These are phyloP conservation scores for Triplophysa siluroides DNA, from an alignment of 2,113 vertebrate species.

Conservation along the genomic window DNA sequence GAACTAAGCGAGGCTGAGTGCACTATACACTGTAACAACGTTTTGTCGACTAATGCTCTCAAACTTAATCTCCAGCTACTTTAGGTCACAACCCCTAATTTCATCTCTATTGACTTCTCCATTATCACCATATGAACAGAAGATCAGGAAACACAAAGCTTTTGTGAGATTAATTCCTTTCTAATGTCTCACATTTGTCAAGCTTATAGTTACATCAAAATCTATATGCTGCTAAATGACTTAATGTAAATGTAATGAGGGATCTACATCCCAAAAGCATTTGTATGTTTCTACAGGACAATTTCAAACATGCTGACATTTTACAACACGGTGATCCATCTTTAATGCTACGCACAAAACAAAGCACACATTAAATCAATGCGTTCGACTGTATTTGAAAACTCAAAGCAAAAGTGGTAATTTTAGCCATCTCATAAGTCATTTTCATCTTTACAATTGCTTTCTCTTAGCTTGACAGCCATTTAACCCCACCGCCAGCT, in stretches of 20 bases:
- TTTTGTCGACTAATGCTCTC: background rate
- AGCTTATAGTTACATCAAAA: background rate
- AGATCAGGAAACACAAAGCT: background rate
- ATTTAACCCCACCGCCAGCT: background rate
- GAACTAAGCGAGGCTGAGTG: background rate
- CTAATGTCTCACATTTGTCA: background rate
- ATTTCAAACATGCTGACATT: no score
- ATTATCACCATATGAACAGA: background rate
- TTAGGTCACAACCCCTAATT: background rate
- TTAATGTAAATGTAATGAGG: background rate
- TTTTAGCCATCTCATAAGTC: constrained; percentile 29
- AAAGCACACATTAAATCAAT: background rate
- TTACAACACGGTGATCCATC: background rate
- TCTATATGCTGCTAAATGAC: background rate
- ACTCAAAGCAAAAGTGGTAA: background rate
- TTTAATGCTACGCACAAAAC: background rate
- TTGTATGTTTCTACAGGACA: background rate
- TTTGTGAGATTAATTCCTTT: background rate
- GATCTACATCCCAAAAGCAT: background rate
- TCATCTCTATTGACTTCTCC: background rate
- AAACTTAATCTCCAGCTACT: background rate
- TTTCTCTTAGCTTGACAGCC: constrained; percentile 19
- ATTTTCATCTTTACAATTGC: constrained; percentile 1
- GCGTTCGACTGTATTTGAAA: no score
- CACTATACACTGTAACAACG: background rate